These are phyloP conservation scores for Catocala sponsa DNA, from an alignment of 2,888 invertebrate genomes.

Conservation along the genomic window DNA sequence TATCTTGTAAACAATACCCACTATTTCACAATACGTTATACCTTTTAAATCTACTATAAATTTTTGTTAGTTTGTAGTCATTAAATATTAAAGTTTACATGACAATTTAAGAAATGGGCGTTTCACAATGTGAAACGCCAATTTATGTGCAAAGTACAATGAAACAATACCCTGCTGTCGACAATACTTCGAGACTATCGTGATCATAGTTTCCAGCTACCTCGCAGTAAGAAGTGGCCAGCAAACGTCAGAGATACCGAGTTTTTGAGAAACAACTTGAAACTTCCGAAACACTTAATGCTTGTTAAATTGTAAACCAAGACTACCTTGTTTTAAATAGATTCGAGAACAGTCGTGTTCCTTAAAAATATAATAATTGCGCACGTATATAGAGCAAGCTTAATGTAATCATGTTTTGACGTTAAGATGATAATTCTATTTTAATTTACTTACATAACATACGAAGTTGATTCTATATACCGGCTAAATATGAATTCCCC, in stretches of 20 bases:
- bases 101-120: neutral
- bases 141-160: neutral
- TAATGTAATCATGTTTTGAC: too few relatives aligned
- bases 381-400: too few relatives aligned
- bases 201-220: slow-evolving; percentile 1
- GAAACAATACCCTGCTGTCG: slow-evolving; percentile 1
- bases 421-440: neutral
- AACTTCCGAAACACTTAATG: neutral
- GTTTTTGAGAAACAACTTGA: neutral
- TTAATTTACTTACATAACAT: too few relatives aligned
- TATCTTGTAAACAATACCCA: too few relatives aligned
- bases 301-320: too few relatives aligned
- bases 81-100: neutral
- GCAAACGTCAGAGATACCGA: neutral
- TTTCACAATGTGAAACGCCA: neutral
- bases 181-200: slow-evolving; percentile 4
- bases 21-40: too few relatives aligned
- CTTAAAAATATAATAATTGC: too few relatives aligned
- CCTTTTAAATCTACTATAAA: too few relatives aligned
- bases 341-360: too few relatives aligned
- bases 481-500: too few relatives aligned
- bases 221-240: slow-evolving; percentile 2
- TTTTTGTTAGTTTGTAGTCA: neutral
- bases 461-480: too few relatives aligned
- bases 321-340: too few relatives aligned